Evolutionary conservation across 2,113 vertebrate species (phyloP).

Genomic region (Calyptommatus sinebrachiatus): DNA sequence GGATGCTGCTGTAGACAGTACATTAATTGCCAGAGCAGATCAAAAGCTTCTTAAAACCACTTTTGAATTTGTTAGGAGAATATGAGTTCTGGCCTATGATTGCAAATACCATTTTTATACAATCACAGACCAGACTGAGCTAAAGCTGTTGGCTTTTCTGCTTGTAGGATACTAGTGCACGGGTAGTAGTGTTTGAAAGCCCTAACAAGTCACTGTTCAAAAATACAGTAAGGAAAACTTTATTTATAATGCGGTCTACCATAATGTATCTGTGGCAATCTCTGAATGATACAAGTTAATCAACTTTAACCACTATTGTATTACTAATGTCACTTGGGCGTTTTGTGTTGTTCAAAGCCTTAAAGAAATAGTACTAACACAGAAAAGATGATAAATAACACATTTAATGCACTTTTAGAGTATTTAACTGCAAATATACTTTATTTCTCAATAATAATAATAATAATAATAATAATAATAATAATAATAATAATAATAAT

Average conservation of each 20-base stretch:
- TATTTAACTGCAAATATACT: background rate
- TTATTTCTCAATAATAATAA: background rate
- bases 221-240: background rate
- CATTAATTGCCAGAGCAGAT: too few relatives aligned
- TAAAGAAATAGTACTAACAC: background rate
- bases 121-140: background rate
- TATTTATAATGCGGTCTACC: background rate
- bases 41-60: slow-evolving; percentile 8
- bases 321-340: too few relatives aligned
- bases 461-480: too few relatives aligned
- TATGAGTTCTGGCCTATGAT: background rate
- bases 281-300: background rate
- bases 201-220: too few relatives aligned
- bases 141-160: background rate
- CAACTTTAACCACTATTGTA: background rate
- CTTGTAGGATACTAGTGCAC: background rate
- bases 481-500: background rate
- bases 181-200: background rate
- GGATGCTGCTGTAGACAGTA: too few relatives aligned
- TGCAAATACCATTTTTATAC: background rate
- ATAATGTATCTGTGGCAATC: too few relatives aligned
- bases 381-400: background rate
- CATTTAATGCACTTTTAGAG: background rate
- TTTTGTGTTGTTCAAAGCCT: background rate
- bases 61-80: background rate